Conservation (phyloP, 2,888 invertebrate genomes). For the Drosophila paucipuncta region DNA sequence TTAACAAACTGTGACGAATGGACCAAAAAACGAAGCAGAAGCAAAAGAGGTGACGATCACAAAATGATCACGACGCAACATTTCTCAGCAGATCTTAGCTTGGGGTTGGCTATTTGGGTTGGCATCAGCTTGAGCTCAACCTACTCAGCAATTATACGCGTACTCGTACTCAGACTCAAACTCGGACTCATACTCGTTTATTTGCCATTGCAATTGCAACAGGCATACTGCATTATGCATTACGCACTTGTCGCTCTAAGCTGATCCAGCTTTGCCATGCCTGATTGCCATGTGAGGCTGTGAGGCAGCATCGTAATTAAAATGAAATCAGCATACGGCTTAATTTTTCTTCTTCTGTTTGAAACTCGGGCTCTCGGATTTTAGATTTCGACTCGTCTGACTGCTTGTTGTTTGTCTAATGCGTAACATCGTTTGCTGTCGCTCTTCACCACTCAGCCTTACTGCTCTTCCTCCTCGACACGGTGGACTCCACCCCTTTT, state of each 20-base stretch:
- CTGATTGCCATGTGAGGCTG: constrained; percentile 71
- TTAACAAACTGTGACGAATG: constrained; percentile 76
- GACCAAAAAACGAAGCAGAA: constrained; percentile 30
- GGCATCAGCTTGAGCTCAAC: constrained; percentile 52
- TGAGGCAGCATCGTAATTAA: constrained; percentile 73
- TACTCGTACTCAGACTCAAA: constrained; percentile 9
- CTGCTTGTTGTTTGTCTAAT: constrained; percentile 79
- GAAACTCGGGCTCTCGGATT: constrained; percentile 43
- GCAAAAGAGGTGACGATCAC: constrained; percentile 57
- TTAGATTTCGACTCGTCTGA: constrained; percentile 54
- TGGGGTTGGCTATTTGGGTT: constrained; percentile 58
- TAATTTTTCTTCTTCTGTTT: constrained; percentile 72
- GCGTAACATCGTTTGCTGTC: constrained; percentile 76
- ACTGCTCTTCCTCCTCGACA: neutral
- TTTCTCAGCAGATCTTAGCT: constrained; percentile 22
- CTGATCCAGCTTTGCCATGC: constrained; percentile 80
- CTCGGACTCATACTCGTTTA: constrained; percentile 38
- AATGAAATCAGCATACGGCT: constrained; percentile 82
- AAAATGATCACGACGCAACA: constrained; percentile 57
- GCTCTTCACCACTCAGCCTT: constrained; percentile 1
- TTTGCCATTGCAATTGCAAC: constrained; percentile 28
- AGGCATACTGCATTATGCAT: constrained; percentile 53
- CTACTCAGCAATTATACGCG: constrained; percentile 45
- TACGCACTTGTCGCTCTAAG: constrained; percentile 81
- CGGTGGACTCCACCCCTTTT: neutral